Percentiles rank a stretch among this genome's conserved stretches.
phyloP scores from a whole-genome alignment of 2,113 vertebrate species.

The Zootoca vivipara region DNA sequence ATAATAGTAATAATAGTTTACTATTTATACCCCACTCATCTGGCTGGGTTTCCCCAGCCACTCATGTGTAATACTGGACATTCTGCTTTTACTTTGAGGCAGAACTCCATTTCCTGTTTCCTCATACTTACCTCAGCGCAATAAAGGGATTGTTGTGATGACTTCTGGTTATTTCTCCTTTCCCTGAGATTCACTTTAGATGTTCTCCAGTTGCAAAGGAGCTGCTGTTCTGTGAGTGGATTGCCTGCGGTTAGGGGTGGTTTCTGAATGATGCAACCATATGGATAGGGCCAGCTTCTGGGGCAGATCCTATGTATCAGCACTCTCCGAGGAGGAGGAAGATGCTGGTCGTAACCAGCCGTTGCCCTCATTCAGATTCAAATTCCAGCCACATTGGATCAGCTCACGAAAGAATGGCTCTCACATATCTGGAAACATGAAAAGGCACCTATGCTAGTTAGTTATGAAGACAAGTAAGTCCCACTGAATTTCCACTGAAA shows the following conservation, averaged over 20 bases:
- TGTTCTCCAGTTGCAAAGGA: not conserved
- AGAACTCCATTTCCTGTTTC: not conserved
- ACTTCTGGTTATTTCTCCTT: not conserved
- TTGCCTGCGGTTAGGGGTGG: not conserved
- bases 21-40: too few relatives aligned
- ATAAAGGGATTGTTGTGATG: not conserved
- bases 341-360: not conserved
- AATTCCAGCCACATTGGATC: not conserved
- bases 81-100: not conserved
- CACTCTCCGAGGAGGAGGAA: not conserved
- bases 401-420: not conserved
- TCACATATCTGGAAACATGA: not conserved
- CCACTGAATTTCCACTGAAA: not conserved
- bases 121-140: not conserved
- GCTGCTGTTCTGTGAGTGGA: not conserved
- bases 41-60: too few relatives aligned
- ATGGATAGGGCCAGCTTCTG: not conserved
- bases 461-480: not conserved
- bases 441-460: not conserved
- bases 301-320: not conserved
- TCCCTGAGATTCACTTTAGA: not conserved
- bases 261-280: not conserved
- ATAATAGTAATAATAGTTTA: too few relatives aligned
- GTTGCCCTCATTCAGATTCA: not conserved
- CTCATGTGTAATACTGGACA: not conserved